Evolutionary conservation across 35 echinoderm and acorn worm species (phyloP), one percentile per base, ranked within the genome.

Genomic region (Lytechinus variegatus): DNA sequence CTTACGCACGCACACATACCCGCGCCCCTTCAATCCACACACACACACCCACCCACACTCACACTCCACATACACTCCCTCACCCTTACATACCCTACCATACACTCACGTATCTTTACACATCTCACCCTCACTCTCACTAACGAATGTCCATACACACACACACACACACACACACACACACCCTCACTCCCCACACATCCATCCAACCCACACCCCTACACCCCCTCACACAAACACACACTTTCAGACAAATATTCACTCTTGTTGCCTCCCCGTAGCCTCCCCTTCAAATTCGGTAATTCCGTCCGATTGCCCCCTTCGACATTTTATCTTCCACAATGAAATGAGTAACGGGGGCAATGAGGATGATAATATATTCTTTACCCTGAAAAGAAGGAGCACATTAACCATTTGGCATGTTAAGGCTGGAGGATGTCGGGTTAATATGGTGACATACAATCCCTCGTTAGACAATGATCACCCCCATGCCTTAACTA

Each of bases 291-390:
- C 9, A 79, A 58, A 58, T 58, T 58, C 56, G 13, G 9, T 58
- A 9, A 58, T 13, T 13, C 56, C 56, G 1, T 13, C 9, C 56
- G 9, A 9, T 44, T 58, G 9, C 10, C 5, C 19, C 19, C 19
- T 8, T 24, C 19, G 33, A 16, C 19, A 16, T 8, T n/a, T 8
- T 16, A 19, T 79, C 19, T 79, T 24, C 19, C 19, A 79, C 33
- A 44, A 44, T 44, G 33, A 44, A 44, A 79, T n/a, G 88, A 27
- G 88, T 52, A 90, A 54, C 28, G 28, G 88, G 88, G 88, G 52
- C 52, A 54, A 4, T 54, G 52, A 90, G 28, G 88, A 90, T 90
- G 88, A 10, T 90, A 90, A 90, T 90, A 44, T 90, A 90, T 90
- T 10, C 28, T 90, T 90, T 90, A 44, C 52, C 52, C 52, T 28